Evolutionary conservation across 1,140 invertebrate species (phyloP), one percentile per base, ranked within the genome.

Genomic region (Drosophila leontia): DNA sequence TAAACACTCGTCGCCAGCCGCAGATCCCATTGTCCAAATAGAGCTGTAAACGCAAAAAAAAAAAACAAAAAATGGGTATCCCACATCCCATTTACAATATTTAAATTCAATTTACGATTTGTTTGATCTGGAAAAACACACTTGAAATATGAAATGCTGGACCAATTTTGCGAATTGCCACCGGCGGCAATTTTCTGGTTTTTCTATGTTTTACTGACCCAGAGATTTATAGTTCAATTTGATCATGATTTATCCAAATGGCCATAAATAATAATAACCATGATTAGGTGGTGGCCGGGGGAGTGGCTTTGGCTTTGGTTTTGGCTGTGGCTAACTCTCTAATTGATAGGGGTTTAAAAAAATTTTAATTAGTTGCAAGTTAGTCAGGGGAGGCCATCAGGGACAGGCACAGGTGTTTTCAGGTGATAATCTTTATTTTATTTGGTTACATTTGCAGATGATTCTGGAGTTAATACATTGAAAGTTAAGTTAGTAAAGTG

Each of bases 221-320:
- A 19, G 26, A 50, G 87, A 88, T 88, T 88, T 88, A 88, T 90
- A 68, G 75, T 79, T 70, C 79, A 74, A 88, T 88, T 90, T 85
- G 56, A 61, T 70, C 74, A 78, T 90, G 80, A 90, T 80, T 87
- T 88, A 87, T 87, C 64, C 81, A 67, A 75, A 75, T 61, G 85
- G 50, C 69, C 57, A 81, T 88, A 88, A 88, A 88, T 88, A 81
- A 84, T 62, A 63, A 84, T 62, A 63, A 48, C 60, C 63, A 42
- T 57, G 63, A 55, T 78, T 74, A 67, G 48, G 48, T 17, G 48
- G 45, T 17, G 53, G 58, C 58, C 59, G 50, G 53, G 72, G 77
- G 64, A 64, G 51, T 50, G 55, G 55, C 75, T 23, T 17, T 9
- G 9, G 9, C 15, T 50, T 23, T 15, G n/a, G 50, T 11, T 56